These are phyloP conservation scores for Geophilus truncorum DNA, from an alignment of 2,888 invertebrate species.

Conservation along the genomic window DNA sequence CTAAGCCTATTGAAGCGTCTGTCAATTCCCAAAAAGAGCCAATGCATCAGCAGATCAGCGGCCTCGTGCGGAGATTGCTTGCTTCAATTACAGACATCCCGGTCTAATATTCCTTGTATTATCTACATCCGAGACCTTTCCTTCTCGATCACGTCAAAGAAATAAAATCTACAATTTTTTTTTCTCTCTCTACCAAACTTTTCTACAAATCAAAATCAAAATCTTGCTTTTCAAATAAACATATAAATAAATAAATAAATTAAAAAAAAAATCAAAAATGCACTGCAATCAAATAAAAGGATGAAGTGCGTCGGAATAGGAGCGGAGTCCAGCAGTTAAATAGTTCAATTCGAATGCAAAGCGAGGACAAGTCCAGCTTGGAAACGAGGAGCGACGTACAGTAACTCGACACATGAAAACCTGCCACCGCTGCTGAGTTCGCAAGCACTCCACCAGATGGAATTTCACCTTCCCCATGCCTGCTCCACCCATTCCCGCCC, in stretches of 20 bases:
- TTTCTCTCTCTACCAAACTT: no score
- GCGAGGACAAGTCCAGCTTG: background rate
- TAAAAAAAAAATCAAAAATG: background rate
- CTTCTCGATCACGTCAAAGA: background rate
- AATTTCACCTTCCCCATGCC: background rate
- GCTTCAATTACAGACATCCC: conserved; percentile 2
- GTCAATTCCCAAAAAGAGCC: conserved; percentile 1
- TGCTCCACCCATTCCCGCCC: background rate
- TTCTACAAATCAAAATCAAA: no score
- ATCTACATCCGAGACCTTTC: background rate
- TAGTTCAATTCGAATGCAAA: background rate
- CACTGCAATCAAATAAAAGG: no score
- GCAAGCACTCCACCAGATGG: conserved; percentile 5
- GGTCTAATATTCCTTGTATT: background rate
- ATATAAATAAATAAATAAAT: no score
- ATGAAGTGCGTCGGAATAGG: no score
- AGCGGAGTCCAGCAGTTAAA: background rate
- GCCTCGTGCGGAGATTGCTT: background rate
- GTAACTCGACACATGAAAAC: background rate
- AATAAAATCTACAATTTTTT: background rate
- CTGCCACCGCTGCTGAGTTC: conserved; percentile 1
- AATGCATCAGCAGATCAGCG: conserved; percentile 22
- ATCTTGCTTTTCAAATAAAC: no score
- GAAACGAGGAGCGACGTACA: background rate
- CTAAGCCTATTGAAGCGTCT: conserved; percentile 13